Base-by-base conservation (phyloP, 2,113 vertebrate species). In the Caretta caretta region DNA sequence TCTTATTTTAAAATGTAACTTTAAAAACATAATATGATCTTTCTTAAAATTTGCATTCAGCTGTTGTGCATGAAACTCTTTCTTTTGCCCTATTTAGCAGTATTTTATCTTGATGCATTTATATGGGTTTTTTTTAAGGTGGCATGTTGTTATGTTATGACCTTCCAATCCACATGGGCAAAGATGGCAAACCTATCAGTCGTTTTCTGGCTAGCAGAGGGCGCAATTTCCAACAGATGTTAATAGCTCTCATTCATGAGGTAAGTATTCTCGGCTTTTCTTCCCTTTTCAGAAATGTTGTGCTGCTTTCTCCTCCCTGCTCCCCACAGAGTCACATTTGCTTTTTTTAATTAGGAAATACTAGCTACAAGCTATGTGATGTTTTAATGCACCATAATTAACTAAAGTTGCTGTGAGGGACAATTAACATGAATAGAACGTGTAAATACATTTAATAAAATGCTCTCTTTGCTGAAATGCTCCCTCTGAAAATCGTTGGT, bases 91-190 rank as follows among this genome's bases (percentile, higher is more conserved):
- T 65, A 38, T 72, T 20, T 6, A 6, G 24, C 24, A 38, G 6
- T 80, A 19, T 53, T 81, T 38, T 12, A 1, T 46, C 25, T 6
- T 93, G 72, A 94, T 46, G 53, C 53, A 54, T 12, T 80, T 88
- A 81, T 3, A 79, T 88, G 56, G 93, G 48, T 91, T 92, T 83
- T 9, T n/a, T 96, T 97, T 10, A 90, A 99, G 99, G 98, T 87
- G 99, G 99, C 27, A 98, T 99, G 97, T 98, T 99, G 90, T 98
- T 99, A 22, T 99, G 98, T 95, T 99, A 99, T 0, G 99, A 99
- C 95, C 98, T 99, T 75, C 99, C 99, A 7, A 96, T 98, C 78
- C 99, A 99, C 93, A 97, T 97, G 5, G 99, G 99, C 93, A 99
- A 98, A 92, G 99, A 99, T 20, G 99, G 99, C 50, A 99, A 98